Conservation (phyloP, 2,888 invertebrate species). For the Drosophila kokeensis region DNA sequence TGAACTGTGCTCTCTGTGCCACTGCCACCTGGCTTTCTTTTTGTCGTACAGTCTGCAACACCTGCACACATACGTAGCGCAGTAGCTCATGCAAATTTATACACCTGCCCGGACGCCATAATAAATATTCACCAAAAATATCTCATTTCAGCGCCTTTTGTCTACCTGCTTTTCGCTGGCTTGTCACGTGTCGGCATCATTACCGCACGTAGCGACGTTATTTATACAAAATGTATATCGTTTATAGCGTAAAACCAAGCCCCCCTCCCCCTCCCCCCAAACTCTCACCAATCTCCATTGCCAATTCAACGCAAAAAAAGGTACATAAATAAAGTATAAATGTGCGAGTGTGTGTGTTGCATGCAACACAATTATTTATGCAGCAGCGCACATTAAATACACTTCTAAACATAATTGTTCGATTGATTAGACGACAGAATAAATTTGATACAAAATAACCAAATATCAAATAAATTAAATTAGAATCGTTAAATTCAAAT, state of each 20-base stretch:
- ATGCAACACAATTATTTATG: neutral
- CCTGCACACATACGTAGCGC: slow-evolving; percentile 33
- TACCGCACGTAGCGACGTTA: slow-evolving; percentile 84
- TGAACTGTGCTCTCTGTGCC: slow-evolving; percentile 30
- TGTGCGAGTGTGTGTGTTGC: neutral
- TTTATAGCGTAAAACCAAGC: slow-evolving; percentile 53
- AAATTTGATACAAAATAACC: neutral
- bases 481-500: neutral
- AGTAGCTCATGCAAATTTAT: slow-evolving; percentile 76
- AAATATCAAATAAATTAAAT: neutral
- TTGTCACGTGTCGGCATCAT: slow-evolving; percentile 84
- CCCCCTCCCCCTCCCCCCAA: neutral
- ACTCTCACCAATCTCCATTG: neutral
- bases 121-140: slow-evolving; percentile 75
- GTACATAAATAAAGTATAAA: neutral
- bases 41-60: slow-evolving; percentile 11
- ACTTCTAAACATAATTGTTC: neutral
- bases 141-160: slow-evolving; percentile 79
- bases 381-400: neutral
- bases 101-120: slow-evolving; percentile 70
- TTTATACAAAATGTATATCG: slow-evolving; percentile 80
- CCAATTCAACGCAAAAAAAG: slow-evolving; percentile 5
- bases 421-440: neutral
- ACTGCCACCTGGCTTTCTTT: neutral
- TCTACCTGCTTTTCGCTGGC: slow-evolving; percentile 70